Percentiles rank a stretch among this genome's conserved stretches.
Conservation (phyloP, 2,797 vertebrate species). For the Varecia variegata region DNA sequence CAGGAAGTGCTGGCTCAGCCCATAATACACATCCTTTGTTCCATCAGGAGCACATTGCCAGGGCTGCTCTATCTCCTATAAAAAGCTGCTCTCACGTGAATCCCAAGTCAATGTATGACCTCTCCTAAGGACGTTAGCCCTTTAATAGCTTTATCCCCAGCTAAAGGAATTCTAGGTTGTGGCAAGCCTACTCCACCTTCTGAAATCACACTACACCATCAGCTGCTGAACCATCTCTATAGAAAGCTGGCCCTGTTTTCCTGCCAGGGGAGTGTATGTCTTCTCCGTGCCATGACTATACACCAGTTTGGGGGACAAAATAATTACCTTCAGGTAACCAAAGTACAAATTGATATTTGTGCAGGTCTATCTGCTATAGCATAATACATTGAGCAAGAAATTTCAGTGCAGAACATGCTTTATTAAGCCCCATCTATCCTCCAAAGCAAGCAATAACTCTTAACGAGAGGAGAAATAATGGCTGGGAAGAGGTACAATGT, state of each 20-base stretch:
- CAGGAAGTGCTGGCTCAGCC: not conserved
- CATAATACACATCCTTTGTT: not conserved
- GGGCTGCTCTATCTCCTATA: not conserved
- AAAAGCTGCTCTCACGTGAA: not conserved
- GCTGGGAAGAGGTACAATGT: not conserved
- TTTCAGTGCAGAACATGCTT: not conserved
- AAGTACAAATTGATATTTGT: not conserved
- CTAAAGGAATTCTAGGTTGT: not conserved
- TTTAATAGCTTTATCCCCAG: not conserved
- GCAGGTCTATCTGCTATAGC: not conserved
- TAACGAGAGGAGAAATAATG: not conserved
- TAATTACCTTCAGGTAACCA: not conserved
- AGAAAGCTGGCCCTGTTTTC: not conserved
- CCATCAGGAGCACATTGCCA: not conserved
- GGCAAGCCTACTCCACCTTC: not conserved
- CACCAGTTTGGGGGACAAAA: not conserved
- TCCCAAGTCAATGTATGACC: not conserved
- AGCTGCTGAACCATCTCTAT: not conserved
- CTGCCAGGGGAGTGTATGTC: not conserved
- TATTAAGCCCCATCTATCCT: not conserved
- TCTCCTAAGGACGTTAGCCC: not conserved
- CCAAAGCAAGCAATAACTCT: not conserved
- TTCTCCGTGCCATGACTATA: not conserved
- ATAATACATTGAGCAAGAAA: not conserved
- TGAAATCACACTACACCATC: not conserved